Evolutionary conservation across 2,113 vertebrate genomes (phyloP), one percentile per base, ranked within the genome.

Genomic region (Lepisosteus oculatus): DNA sequence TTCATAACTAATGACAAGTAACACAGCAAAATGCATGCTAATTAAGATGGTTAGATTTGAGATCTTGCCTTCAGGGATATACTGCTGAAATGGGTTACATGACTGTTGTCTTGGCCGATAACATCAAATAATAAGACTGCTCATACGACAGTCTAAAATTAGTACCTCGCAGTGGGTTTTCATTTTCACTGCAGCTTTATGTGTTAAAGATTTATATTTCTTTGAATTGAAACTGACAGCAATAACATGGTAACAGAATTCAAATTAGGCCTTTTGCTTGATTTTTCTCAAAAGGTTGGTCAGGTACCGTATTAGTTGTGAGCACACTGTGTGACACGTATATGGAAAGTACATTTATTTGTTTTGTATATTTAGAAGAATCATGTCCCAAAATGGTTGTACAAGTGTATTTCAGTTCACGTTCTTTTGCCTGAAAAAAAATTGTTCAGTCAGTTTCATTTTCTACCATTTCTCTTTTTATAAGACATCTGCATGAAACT

Each of bases 71-170:
- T 8, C 43, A 43, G 64, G 64, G 41, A 65, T 13, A 43, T 43
- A 8, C n/a, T 65, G 41, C 64, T 65, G 64, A 43, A 65, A 44
- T 44, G 41, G 13, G 64, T 44, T 51, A 65, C 41, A 65, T 42
- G 41, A 42, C 64, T 65, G 64, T 59, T 59, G 57, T 59, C 57
- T 13, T 59, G 1, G 57, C 57, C 12, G 64, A 43, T 65, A 65
- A 64, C 45, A 71, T 71, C 44, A 42, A 54, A 29, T 64, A 17
- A 41, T 71, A 29, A 71, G 45, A 65, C 14, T 43, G 54, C 5
- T 41, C 42, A 51, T 13, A 55, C 70, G 15, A 70, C 70, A 71
- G 29, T 7, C 6, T 64, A 65, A 65, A 43, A 55, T 72, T 72
- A 72, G 61, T 51, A 65, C 62, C 3, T 43, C 42, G 29, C 43